phyloP scores from a whole-genome alignment of 2,113 vertebrate genomes.

The Camelus dromedarius region DNA sequence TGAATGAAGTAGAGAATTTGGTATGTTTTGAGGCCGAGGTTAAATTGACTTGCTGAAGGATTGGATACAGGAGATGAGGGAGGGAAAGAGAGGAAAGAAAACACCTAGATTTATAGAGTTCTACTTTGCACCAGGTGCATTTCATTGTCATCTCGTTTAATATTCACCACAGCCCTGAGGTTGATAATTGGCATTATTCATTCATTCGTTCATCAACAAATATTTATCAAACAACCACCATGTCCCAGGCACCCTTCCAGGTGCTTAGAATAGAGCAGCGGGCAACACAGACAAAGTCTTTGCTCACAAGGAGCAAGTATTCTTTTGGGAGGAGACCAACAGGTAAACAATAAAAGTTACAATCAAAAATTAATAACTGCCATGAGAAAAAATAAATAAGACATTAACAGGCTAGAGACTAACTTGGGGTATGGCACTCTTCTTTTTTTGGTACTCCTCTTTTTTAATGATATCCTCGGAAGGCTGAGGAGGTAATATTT shows the following conservation, averaged over 20 bases:
- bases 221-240: neutral
- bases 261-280: neutral
- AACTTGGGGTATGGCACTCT: neutral
- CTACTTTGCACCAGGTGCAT: neutral
- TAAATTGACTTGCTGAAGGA: neutral
- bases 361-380: neutral
- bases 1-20: slow-evolving; percentile 9
- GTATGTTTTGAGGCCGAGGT: neutral
- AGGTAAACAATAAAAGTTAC: neutral
- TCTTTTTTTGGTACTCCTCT: neutral
- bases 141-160: slow-evolving; percentile 42
- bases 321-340: slow-evolving; percentile 15
- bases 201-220: neutral
- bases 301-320: slow-evolving; percentile 36
- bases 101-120: neutral
- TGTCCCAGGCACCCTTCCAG: neutral
- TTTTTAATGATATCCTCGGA: slow-evolving; percentile 10
- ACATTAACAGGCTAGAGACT: neutral
- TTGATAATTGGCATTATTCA: neutral
- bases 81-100: neutral
- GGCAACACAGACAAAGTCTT: neutral
- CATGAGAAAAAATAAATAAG: neutral
- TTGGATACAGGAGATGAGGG: neutral
- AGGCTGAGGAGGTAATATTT: neutral
- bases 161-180: neutral